phyloP scores from a whole-genome alignment of 2,888 invertebrate genomes.

The Tryphoninae sp. region DNA sequence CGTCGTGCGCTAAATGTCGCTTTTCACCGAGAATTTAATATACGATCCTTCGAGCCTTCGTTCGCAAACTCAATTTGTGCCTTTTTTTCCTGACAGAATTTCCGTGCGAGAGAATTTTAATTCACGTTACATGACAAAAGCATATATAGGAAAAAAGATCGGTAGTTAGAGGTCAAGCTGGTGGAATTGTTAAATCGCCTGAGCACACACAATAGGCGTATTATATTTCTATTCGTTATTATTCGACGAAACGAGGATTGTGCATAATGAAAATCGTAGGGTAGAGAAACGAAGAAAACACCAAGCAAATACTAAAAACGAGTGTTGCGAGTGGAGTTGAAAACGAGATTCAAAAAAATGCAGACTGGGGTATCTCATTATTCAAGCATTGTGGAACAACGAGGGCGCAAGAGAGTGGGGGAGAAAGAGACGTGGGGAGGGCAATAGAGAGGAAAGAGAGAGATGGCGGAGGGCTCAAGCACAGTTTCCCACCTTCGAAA shows the following conservation, averaged over 20 bases:
- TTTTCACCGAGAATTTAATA: constrained; percentile 51
- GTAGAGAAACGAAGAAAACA: constrained; percentile 4
- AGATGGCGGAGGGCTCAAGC: constrained; percentile 10
- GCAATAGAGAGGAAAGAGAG: not conserved
- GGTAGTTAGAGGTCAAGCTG: not conserved
- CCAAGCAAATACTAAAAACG: constrained; percentile 1
- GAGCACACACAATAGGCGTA: not conserved
- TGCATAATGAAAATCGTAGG: constrained; percentile 9
- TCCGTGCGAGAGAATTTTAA: not conserved
- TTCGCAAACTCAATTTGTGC: constrained; percentile 30
- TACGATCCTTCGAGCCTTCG: constrained; percentile 17
- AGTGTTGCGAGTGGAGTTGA: constrained; percentile 13
- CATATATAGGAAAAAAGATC: constrained; percentile 4
- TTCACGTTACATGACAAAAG: not conserved
- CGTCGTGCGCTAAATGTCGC: constrained; percentile 32
- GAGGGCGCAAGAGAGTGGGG: not conserved
- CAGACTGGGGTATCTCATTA: constrained; percentile 39
- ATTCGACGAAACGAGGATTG: not conserved
- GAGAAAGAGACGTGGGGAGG: constrained; percentile 11
- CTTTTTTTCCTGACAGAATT: not conserved
- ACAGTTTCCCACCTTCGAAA: constrained; percentile 48
- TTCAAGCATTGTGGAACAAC: constrained; percentile 13
- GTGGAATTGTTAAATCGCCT: constrained; percentile 4
- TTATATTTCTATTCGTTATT: constrained; percentile 10
- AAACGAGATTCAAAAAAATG: constrained; percentile 18